These are phyloP conservation scores for Phymorhynchus buccinoides DNA, from an alignment of 1,140 invertebrate species.

Conservation along the genomic window DNA sequence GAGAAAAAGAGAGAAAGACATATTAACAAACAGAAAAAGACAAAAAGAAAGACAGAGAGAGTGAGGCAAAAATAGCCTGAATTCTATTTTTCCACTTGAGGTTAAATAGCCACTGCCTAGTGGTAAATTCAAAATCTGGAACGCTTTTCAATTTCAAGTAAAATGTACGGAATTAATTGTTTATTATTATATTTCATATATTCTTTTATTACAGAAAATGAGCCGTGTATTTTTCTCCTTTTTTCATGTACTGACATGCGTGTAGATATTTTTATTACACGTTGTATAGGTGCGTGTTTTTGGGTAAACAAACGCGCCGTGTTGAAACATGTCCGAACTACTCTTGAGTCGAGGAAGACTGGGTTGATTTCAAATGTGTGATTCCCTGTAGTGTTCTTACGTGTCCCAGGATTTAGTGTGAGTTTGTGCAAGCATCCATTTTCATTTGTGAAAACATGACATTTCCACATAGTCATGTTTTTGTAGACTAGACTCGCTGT, in stretches of 20 bases:
- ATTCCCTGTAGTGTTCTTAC: too few species aligned
- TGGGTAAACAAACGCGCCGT: conserved; percentile 49
- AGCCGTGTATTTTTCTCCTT: not conserved
- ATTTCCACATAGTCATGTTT: too few species aligned
- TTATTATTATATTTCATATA: not conserved
- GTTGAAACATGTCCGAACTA: conserved; percentile 56
- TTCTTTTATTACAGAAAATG: not conserved
- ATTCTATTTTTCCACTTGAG: too few species aligned
- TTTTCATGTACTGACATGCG: not conserved
- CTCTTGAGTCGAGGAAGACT: not conserved
- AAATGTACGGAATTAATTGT: not conserved
- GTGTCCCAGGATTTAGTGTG: too few species aligned
- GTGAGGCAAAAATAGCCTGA: too few species aligned
- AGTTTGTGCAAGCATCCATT: too few species aligned
- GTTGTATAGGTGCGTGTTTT: not conserved
- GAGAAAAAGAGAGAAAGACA: too few species aligned
- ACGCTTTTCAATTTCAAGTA: not conserved
- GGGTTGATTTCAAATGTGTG: not conserved
- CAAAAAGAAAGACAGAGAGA: too few species aligned
- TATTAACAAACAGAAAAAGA: too few species aligned
- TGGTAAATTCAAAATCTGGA: not conserved
- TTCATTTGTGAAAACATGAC: too few species aligned
- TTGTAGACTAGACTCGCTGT: too few species aligned
- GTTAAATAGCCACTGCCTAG: too few species aligned
- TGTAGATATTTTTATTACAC: not conserved